Conservation (phyloP, 2,888 invertebrate species). For the Sinotaia quadrata region DNA sequence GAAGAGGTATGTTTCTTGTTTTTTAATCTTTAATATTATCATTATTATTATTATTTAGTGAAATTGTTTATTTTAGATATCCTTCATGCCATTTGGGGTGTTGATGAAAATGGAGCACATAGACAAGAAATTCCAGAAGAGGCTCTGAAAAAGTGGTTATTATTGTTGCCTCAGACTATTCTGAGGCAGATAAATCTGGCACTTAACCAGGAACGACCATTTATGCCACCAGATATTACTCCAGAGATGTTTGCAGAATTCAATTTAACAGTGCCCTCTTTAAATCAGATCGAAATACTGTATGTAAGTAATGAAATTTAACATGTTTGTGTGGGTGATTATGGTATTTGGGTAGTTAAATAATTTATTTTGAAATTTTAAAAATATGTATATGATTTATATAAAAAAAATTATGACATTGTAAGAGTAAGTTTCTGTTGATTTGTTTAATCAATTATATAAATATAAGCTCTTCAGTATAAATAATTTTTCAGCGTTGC, state of each 20-base stretch:
- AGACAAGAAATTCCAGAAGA: not conserved
- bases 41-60: not conserved
- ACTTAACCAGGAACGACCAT: conserved; percentile 30
- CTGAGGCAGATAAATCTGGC: conserved; percentile 24
- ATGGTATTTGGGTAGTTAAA: too few species aligned
- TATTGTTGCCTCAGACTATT: conserved; percentile 22
- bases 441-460: too few species aligned
- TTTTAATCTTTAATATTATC: too few species aligned
- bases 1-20: too few species aligned
- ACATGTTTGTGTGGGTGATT: too few species aligned
- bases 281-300: conserved; percentile 32
- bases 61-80: not conserved
- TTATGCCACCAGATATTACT: conserved; percentile 32
- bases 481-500: conserved; percentile 33
- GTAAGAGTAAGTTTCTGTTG: too few species aligned
- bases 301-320: conserved; percentile 33
- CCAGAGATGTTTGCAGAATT: conserved; percentile 29
- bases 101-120: not conserved
- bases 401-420: too few species aligned
- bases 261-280: conserved; percentile 22
- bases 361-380: too few species aligned
- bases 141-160: conserved; percentile 23
- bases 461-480: too few species aligned
- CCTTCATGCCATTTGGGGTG: conserved; percentile 9
- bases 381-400: too few species aligned